phyloP scores from a whole-genome alignment of 2,888 invertebrate species.

The Gandaritis pyraliata region DNA sequence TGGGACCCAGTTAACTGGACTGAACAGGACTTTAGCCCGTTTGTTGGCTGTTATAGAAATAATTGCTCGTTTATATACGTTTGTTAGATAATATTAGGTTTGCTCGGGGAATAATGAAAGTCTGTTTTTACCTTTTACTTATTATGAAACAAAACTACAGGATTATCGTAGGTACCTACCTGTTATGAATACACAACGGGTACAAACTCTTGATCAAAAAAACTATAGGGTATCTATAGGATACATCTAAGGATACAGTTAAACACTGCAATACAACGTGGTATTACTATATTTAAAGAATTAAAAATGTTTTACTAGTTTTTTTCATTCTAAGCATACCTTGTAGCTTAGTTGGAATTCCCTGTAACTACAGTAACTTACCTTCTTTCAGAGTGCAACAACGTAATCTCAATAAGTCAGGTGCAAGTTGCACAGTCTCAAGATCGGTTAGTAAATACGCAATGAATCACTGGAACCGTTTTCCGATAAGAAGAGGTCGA shows the following conservation, averaged over 20 bases:
- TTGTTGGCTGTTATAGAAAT: slow-evolving; percentile 23
- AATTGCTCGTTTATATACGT: slow-evolving; percentile 19
- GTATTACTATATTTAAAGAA: background rate
- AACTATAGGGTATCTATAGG: too few relatives aligned
- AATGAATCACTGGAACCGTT: slow-evolving; percentile 80
- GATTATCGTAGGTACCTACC: too few relatives aligned
- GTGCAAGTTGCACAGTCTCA: slow-evolving; percentile 49
- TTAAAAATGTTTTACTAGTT: too few relatives aligned
- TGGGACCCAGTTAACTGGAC: slow-evolving; percentile 37
- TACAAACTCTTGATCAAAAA: too few relatives aligned
- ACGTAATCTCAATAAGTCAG: slow-evolving; percentile 39
- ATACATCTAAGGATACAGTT: too few relatives aligned
- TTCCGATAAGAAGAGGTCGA: slow-evolving; percentile 73
- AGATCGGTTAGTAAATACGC: slow-evolving; percentile 69
- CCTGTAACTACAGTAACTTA: slow-evolving; percentile 32
- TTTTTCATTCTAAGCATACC: background rate
- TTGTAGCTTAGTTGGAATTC: slow-evolving; percentile 12
- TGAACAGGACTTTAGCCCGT: slow-evolving; percentile 23
- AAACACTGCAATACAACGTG: too few relatives aligned
- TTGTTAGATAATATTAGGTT: slow-evolving; percentile 12
- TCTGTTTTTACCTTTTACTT: slow-evolving; percentile 9
- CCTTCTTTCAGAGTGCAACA: slow-evolving; percentile 22
- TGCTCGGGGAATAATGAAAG: slow-evolving; percentile 20
- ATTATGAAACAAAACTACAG: background rate
- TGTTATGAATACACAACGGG: too few relatives aligned